Evolutionary conservation across 2,797 vertebrate species (phyloP).

Genomic region (Betta splendens): DNA sequence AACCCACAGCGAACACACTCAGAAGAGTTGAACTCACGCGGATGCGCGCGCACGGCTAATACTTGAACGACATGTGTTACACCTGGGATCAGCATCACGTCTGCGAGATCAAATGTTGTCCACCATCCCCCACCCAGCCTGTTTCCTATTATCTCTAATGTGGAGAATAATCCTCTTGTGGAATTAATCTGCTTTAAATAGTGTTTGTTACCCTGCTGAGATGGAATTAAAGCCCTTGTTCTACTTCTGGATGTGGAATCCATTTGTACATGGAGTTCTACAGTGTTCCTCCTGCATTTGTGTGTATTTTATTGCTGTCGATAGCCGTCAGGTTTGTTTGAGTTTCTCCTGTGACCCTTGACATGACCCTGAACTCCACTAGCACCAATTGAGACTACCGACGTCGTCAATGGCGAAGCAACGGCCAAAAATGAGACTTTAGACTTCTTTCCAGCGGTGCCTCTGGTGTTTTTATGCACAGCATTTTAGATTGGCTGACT

Average conservation of each 20-base stretch:
- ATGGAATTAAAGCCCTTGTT: conserved; percentile 76
- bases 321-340: too few species aligned
- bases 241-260: conserved; percentile 50
- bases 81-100: conserved; percentile 78
- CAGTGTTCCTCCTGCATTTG: too few species aligned
- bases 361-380: too few species aligned
- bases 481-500: too few species aligned
- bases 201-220: conserved; percentile 74
- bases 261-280: neutral
- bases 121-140: conserved; percentile 43
- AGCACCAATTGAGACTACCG: too few species aligned
- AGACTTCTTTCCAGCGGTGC: too few species aligned
- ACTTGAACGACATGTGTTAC: conserved; percentile 61
- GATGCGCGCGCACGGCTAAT: neutral
- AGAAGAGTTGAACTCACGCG: too few species aligned
- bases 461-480: neutral
- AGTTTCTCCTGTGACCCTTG: too few species aligned
- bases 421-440: too few species aligned
- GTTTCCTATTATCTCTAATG: conserved; percentile 76
- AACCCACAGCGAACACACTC: conserved; percentile 25
- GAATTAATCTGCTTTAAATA: conserved; percentile 82
- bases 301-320: too few species aligned
- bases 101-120: conserved; percentile 73
- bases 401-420: too few species aligned
- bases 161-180: conserved; percentile 80